phyloP scores from a whole-genome alignment of 2,113 vertebrate genomes.

The Anthoscopus minutus region DNA sequence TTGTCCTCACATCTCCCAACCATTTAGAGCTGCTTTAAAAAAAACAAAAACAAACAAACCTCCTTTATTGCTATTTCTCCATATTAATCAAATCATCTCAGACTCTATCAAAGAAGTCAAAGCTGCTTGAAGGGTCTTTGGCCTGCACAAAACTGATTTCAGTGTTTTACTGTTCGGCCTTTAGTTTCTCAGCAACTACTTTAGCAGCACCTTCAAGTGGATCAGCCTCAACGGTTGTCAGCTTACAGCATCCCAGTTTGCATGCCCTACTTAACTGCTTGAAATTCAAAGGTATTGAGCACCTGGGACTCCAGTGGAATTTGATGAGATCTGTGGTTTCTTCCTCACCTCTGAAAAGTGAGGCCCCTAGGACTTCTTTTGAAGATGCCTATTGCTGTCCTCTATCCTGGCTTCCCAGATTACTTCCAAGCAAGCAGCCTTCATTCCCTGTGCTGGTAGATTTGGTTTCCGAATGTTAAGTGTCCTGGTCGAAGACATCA shows the following conservation, averaged over 20 bases:
- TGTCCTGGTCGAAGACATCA: not conserved
- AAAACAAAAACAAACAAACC: not conserved
- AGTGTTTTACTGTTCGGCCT: not conserved
- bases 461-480: slow-evolving; percentile 7
- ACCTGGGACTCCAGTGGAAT: not conserved
- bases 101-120: not conserved
- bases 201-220: not conserved
- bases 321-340: not conserved
- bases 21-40: not conserved
- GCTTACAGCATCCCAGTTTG: not conserved
- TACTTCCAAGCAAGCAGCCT: not conserved
- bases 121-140: not conserved
- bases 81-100: not conserved
- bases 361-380: slow-evolving; percentile 7
- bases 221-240: not conserved
- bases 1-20: not conserved
- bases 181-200: not conserved
- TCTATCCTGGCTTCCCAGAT: not conserved
- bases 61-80: not conserved
- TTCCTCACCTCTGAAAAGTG: not conserved
- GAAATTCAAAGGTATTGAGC: slow-evolving; percentile 10
- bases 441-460: not conserved
- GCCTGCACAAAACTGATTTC: not conserved
- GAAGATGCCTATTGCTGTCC: not conserved
- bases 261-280: slow-evolving; percentile 9